Percentiles rank a stretch among this genome's conserved stretches.
phyloP scores from a whole-genome alignment of 1,140 invertebrate species.

The Cyclina sinensis region DNA sequence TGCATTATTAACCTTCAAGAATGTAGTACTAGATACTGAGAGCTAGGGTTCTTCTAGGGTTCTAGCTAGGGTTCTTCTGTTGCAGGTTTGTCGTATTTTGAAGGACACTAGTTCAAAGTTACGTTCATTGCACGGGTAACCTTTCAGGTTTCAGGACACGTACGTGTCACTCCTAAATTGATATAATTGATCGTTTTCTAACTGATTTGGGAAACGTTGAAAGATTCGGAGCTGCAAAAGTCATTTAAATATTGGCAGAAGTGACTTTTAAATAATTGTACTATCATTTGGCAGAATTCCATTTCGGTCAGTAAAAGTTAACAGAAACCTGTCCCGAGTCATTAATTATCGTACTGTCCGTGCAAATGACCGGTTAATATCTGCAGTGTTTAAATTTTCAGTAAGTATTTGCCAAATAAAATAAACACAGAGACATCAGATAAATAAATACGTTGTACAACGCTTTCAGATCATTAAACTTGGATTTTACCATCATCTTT shows the following conservation, averaged over 20 bases:
- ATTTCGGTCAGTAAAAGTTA: slow-evolving; percentile 26
- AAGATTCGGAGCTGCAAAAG: neutral
- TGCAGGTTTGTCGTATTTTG: too few species aligned
- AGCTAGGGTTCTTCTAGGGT: too few species aligned
- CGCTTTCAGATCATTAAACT: neutral
- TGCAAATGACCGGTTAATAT: slow-evolving; percentile 46
- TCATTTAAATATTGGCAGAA: neutral
- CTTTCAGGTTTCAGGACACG: too few species aligned
- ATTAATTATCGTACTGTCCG: slow-evolving; percentile 30
- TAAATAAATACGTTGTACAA: neutral
- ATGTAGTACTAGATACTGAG: too few species aligned
- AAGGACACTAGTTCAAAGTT: too few species aligned
- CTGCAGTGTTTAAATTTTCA: neutral
- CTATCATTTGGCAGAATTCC: slow-evolving; percentile 23
- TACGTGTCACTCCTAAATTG: too few species aligned
- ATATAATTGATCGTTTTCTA: too few species aligned
- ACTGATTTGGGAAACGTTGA: neutral
- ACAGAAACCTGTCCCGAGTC: neutral
- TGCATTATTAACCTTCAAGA: too few species aligned
- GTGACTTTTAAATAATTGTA: neutral
- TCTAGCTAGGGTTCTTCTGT: too few species aligned
- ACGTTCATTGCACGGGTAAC: too few species aligned
- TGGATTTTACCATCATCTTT: neutral
- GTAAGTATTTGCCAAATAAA: slow-evolving; percentile 30
- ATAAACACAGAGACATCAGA: neutral